A percentile compares a stretch with the other conserved stretches of the same genome.
These are phyloP conservation scores for Ashinkailepas kermadecensis DNA, from an alignment of 2,888 invertebrate species.

Conservation along the genomic window DNA sequence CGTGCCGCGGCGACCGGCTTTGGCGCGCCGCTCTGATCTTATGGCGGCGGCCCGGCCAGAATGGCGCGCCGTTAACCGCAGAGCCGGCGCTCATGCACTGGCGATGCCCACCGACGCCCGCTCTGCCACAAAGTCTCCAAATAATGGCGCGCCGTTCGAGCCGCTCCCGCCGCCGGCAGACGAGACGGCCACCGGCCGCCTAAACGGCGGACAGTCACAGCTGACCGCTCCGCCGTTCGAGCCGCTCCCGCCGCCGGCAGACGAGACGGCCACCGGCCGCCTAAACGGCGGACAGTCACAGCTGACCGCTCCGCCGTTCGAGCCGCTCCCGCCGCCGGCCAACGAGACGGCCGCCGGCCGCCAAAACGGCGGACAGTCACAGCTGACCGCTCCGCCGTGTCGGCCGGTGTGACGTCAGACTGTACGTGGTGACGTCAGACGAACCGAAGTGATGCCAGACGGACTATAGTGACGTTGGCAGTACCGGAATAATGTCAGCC, in stretches of 20 bases:
- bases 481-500: no score
- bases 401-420: no score
- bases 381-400: no score
- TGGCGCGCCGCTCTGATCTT: not conserved
- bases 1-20: not conserved
- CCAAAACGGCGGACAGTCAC: not conserved
- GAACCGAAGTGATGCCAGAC: no score
- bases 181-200: not conserved
- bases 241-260: not conserved
- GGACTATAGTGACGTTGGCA: no score
- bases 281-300: not conserved
- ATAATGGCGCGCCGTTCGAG: not conserved
- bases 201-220: not conserved
- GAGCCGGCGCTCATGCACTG: not conserved
- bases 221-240: not conserved
- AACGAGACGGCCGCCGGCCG: not conserved
- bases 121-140: not conserved
- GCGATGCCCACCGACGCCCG: not conserved
- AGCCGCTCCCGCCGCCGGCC: not conserved
- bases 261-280: not conserved
- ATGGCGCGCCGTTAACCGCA: slow-evolving; percentile 10
- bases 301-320: not conserved
- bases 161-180: not conserved
- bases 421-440: no score
- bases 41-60: not conserved